These are phyloP conservation scores for Drosophila rhopaloa DNA, from an alignment of 1,140 invertebrate genomes.

Conservation along the genomic window DNA sequence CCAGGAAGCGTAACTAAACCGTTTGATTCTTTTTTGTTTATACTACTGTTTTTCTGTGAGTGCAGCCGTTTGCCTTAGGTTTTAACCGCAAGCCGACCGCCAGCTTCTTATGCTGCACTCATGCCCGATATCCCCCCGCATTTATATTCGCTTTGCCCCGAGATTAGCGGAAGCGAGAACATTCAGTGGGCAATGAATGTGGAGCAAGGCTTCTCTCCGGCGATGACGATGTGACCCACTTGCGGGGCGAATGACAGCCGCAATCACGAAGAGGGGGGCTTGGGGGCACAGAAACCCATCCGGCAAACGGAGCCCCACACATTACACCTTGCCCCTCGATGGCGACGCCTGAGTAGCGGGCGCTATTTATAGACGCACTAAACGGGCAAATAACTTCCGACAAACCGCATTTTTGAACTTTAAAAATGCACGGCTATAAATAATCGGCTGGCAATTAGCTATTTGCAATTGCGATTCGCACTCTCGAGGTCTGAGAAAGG, in stretches of 20 bases:
- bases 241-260: conserved; percentile 10
- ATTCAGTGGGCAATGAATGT: conserved; percentile 22
- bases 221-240: conserved; percentile 33
- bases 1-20: no score
- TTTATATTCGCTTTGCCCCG: conserved; percentile 13
- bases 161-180: conserved; percentile 44
- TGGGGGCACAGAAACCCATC: conserved; percentile 1
- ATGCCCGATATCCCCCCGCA: conserved; percentile 8
- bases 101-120: conserved; percentile 3
- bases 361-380: conserved; percentile 64
- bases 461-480: conserved; percentile 36
- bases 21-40: neutral
- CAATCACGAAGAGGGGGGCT: conserved; percentile 2
- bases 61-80: conserved; percentile 2
- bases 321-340: conserved; percentile 36
- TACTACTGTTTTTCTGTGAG: neutral
- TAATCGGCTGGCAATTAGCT: conserved; percentile 59
- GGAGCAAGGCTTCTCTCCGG: conserved; percentile 30
- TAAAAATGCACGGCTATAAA: conserved; percentile 60
- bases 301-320: neutral
- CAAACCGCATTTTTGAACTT: conserved; percentile 76
- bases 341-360: conserved; percentile 13
- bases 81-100: conserved; percentile 1
- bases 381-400: conserved; percentile 72
- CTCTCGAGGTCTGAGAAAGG: conserved; percentile 8